Percentiles rank a stretch among this genome's conserved stretches.
Evolutionary conservation across 2,888 invertebrate species (phyloP).

Genomic region (Drosophila lacicola): DNA sequence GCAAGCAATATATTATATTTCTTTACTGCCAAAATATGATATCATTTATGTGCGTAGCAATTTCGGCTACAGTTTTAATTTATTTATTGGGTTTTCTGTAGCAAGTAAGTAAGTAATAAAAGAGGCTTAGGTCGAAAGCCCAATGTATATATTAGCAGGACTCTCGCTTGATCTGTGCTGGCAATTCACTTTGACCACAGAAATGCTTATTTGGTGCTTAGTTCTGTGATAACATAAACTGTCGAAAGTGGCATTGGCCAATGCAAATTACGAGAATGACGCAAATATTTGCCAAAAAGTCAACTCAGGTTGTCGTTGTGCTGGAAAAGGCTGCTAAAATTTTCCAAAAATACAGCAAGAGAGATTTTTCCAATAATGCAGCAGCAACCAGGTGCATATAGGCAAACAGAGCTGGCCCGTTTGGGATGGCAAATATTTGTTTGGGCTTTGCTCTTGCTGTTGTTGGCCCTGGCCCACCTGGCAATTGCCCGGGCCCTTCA

Average conservation of each 20-base stretch:
- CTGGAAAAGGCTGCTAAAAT: constrained; percentile 12
- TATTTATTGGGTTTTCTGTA: not conserved
- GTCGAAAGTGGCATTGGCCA: constrained; percentile 15
- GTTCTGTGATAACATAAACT: constrained; percentile 21
- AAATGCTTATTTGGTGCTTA: constrained; percentile 7
- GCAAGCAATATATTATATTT: too few relatives aligned
- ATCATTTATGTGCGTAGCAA: too few relatives aligned
- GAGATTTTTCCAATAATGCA: constrained; percentile 20
- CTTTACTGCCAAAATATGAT: too few relatives aligned
- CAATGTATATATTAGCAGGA: not conserved
- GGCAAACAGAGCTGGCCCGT: not conserved
- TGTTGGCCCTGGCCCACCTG: constrained; percentile 32
- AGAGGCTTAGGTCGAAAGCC: not conserved
- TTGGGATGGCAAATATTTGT: constrained; percentile 5
- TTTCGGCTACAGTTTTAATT: not conserved
- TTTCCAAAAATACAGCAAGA: constrained; percentile 24
- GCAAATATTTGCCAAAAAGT: constrained; percentile 40
- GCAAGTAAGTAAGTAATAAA: not conserved
- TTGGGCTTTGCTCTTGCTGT: not conserved
- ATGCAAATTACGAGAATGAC: constrained; percentile 28
- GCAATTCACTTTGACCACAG: not conserved
- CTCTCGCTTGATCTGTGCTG: not conserved
- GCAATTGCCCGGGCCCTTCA: constrained; percentile 33
- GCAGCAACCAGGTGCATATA: not conserved
- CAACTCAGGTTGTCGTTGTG: constrained; percentile 6